Percentiles rank a stretch among this genome's conserved stretches.
Conservation (phyloP, 2,797 vertebrate species). For the Manis javanica region DNA sequence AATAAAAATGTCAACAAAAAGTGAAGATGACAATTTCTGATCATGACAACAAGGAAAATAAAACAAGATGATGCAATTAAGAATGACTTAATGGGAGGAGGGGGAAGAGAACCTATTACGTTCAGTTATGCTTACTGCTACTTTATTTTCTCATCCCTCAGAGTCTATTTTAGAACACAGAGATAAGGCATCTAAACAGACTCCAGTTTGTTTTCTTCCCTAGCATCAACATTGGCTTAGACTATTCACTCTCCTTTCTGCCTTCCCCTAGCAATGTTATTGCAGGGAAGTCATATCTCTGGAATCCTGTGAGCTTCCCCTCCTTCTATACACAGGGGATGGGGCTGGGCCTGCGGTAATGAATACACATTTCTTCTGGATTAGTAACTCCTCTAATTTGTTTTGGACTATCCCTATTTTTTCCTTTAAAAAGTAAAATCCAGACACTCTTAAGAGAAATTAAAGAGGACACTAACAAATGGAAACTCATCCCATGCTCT, state of each 20-base stretch:
- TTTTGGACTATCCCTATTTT: constrained; percentile 2
- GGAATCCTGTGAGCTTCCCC: neutral
- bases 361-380: constrained; percentile 47
- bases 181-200: neutral
- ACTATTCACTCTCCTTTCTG: neutral
- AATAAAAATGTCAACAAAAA: neutral
- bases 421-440: constrained; percentile 1
- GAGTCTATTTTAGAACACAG: neutral
- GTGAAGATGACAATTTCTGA: neutral
- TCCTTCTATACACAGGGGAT: neutral
- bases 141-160: neutral
- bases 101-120: neutral
- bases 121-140: neutral
- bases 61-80: neutral
- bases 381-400: constrained; percentile 55
- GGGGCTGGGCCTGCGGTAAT: neutral
- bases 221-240: neutral
- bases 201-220: neutral
- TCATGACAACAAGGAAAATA: neutral
- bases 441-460: no score
- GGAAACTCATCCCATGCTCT: no score
- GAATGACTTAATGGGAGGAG: neutral
- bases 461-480: no score
- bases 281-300: neutral
- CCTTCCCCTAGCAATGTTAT: neutral